Base-by-base conservation (phyloP, 2,113 vertebrate genomes). In the Scatophagus argus region DNA sequence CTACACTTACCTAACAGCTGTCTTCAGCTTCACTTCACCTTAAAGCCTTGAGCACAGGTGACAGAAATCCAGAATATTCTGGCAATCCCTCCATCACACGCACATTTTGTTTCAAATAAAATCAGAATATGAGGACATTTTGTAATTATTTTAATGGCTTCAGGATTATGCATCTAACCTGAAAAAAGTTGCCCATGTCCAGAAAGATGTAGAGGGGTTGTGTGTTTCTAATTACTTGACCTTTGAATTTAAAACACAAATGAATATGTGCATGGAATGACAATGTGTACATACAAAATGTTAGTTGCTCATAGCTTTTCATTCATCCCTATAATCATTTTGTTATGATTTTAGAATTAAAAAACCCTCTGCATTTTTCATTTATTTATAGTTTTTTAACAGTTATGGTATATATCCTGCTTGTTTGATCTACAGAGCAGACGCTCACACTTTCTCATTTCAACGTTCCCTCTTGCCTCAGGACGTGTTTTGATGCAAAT, bases 401-500 rank as follows among this genome's bases (percentile, higher is more conserved):
- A n/a, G n/a, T n/a, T n/a, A n/a, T 9, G 23, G 8, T 44, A 23
- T 39, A 47, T 39, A 17, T 59, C 47, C 25, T 9, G 12, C 64
- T 59, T n/a, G 6, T 46, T 54, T 54, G 31, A 27, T 29, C 17
- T 32, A n/a, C 16, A 49, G 27, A 75, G 16, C 29, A 38, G 23
- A 13, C 55, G 7, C 3, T 6, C 52, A 4, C 41, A 67, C 52
- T 67, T 56, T 58, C 62, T 58, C 16, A 1, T 46, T 69, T 36
- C 31, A 74, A 74, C 13, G 52, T 69, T 32, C 19, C 19, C 46
- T 9, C 8, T 43, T 29, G n/a, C 70, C 52, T 75, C 12, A 6
- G 71, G 77, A 60, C 47, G 44, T 43, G 52, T 71, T 76, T 65
- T 66, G 36, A 60, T 75, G 60, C 1, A 65, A 43, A 79, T 58